phyloP scores from a whole-genome alignment of 2,113 vertebrate genomes.

The Calcarius ornatus region DNA sequence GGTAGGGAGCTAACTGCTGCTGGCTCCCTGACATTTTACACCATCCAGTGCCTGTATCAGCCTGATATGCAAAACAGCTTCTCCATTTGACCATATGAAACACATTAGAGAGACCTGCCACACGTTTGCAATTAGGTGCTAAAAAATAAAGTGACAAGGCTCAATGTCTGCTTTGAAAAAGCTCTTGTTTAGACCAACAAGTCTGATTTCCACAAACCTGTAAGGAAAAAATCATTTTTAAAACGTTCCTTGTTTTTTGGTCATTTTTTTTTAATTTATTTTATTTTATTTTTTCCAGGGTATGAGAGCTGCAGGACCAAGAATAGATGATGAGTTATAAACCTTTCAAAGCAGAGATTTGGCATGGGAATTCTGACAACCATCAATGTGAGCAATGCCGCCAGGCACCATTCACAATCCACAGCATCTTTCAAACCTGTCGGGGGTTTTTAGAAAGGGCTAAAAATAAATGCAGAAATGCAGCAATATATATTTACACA shows the following conservation, averaged over 20 bases:
- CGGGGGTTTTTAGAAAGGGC: not conserved
- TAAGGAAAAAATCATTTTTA: not conserved
- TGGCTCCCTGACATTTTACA: not conserved
- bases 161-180: not conserved
- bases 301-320: not conserved
- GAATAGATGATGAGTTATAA: conserved; percentile 51
- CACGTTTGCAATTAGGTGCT: not conserved
- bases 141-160: not conserved
- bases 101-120: not conserved
- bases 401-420: conserved; percentile 48
- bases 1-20: not conserved
- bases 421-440: conserved; percentile 48
- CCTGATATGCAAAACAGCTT: not conserved
- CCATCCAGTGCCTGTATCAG: not conserved
- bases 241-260: not conserved
- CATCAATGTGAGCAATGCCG: conserved; percentile 11
- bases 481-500: not conserved
- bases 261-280: too few species aligned
- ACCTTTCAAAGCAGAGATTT: conserved; percentile 53
- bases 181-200: not conserved
- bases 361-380: conserved; percentile 57
- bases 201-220: not conserved
- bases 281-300: not conserved
- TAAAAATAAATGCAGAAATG: conserved; percentile 65
- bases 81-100: not conserved